Percentiles rank a stretch among this genome's conserved stretches.
phyloP scores from a whole-genome alignment of 2,113 vertebrate genomes.

The Triplophysa dalaica region DNA sequence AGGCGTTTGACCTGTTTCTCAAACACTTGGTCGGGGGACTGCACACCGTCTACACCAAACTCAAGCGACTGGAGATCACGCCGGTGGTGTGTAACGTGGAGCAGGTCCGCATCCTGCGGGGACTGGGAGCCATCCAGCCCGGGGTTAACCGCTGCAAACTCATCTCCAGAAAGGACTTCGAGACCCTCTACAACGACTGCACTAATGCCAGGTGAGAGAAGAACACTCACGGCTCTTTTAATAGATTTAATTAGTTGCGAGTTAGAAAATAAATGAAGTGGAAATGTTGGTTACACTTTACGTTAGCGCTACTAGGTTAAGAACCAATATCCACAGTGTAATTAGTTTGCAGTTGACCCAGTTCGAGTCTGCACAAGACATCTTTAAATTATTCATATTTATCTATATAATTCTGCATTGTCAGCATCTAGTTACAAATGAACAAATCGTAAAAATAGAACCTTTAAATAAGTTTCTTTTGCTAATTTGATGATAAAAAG shows the following conservation, averaged over 20 bases:
- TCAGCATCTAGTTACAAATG: too few species aligned
- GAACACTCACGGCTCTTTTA: not conserved
- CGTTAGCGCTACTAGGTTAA: not conserved
- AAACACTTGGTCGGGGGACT: slow-evolving; percentile 98
- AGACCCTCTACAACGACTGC: slow-evolving; percentile 98
- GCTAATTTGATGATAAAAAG: too few species aligned
- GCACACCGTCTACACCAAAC: slow-evolving; percentile 98
- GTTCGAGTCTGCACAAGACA: not conserved
- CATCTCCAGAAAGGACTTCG: slow-evolving; percentile 98
- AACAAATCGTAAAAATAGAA: not conserved
- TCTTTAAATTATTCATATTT: not conserved
- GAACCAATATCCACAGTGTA: not conserved
- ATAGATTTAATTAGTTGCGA: not conserved
- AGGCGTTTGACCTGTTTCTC: slow-evolving; percentile 98
- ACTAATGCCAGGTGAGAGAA: slow-evolving; percentile 92
- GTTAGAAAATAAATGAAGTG: not conserved
- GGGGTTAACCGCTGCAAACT: slow-evolving; percentile 98
- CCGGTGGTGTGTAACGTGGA: slow-evolving; percentile 98
- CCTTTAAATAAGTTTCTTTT: not conserved
- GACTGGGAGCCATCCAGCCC: slow-evolving; percentile 96
- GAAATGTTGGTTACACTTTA: not conserved
- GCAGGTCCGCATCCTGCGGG: slow-evolving; percentile 96
- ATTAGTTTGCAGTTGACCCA: not conserved
- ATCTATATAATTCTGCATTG: not conserved
- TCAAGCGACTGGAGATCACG: slow-evolving; percentile 98